Evolutionary conservation across 1,140 invertebrate genomes (phyloP).

Genomic region (Palaemon carinicauda): DNA sequence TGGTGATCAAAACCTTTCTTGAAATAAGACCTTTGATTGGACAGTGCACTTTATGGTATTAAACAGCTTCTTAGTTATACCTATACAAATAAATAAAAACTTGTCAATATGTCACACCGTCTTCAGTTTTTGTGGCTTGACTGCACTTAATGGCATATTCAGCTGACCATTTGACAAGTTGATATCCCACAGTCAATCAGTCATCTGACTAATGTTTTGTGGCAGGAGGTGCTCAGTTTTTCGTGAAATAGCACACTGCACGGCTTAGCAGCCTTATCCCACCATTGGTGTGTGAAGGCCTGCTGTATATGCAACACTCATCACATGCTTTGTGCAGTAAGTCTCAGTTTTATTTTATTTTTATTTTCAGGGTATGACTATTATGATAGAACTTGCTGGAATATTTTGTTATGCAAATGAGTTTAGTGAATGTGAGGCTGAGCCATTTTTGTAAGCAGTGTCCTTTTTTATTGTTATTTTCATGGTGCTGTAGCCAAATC

Average conservation of each 20-base stretch:
- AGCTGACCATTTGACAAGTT: not conserved
- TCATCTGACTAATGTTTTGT: not conserved
- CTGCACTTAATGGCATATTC: conserved; percentile 1
- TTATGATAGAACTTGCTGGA: conserved; percentile 20
- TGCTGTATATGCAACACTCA: conserved; percentile 14
- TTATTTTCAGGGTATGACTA: conserved; percentile 51
- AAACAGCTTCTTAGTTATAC: conserved; percentile 16
- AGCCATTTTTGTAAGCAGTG: not conserved
- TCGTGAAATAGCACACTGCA: conserved; percentile 25
- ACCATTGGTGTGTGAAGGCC: not conserved
- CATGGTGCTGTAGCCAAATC: conserved; percentile 27
- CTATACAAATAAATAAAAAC: not conserved
- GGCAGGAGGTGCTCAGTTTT: conserved; percentile 21
- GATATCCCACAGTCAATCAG: too few relatives aligned
- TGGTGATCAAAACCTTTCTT: not conserved
- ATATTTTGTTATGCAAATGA: conserved; percentile 22
- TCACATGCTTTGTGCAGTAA: conserved; percentile 33
- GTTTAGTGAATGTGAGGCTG: conserved; percentile 15
- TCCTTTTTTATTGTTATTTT: conserved; percentile 6
- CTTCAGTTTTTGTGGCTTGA: conserved; percentile 5
- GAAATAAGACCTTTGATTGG: conserved; percentile 1
- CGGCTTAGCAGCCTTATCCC: not conserved
- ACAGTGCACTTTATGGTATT: conserved; percentile 24
- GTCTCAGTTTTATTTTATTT: conserved; percentile 62
- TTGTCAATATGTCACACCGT: not conserved